These are phyloP conservation scores for Chondrosia reniformis DNA, from an alignment of 37 sponge, comb jelly and placozoan species.

Conservation along the genomic window DNA sequence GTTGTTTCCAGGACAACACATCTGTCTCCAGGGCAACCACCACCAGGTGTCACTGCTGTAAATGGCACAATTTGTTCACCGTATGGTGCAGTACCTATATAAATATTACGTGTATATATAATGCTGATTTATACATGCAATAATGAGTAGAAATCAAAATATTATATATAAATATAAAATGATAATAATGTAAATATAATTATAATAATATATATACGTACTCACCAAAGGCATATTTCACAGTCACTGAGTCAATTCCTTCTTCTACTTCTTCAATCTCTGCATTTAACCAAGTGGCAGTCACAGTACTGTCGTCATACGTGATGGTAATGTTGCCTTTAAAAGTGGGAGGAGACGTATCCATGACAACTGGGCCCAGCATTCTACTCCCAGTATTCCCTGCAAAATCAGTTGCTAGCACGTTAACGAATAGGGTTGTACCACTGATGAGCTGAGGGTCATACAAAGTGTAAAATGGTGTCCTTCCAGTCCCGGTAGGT, in stretches of 20 bases:
- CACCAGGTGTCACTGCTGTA: not conserved
- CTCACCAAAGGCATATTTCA: slow-evolving; percentile 61
- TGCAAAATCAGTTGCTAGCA: slow-evolving; percentile 45
- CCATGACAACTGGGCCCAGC: slow-evolving; percentile 72
- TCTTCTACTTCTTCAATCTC: slow-evolving; percentile 39
- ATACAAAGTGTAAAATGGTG: slow-evolving; percentile 21
- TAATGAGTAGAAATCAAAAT: not conserved
- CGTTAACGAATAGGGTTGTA: slow-evolving; percentile 25
- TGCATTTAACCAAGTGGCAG: slow-evolving; percentile 39
- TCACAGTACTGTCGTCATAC: slow-evolving; percentile 10
- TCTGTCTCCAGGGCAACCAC: slow-evolving; percentile 18
- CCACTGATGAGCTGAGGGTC: slow-evolving; percentile 6
- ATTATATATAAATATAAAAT: too few species aligned
- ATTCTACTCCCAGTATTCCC: not conserved
- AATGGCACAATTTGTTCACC: slow-evolving; percentile 22
- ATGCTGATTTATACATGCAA: not conserved
- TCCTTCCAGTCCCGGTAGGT: slow-evolving; percentile 26
- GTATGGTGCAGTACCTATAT: slow-evolving; percentile 28
- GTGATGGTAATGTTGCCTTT: slow-evolving; percentile 31
- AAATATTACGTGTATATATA: not conserved
- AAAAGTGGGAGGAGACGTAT: slow-evolving; percentile 58
- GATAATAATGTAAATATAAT: too few species aligned
- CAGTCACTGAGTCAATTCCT: not conserved
- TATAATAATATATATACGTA: too few species aligned
- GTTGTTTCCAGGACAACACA: slow-evolving; percentile 46